Evolutionary conservation across 2,888 invertebrate species (phyloP).

Genomic region (Cepaea hortensis): DNA sequence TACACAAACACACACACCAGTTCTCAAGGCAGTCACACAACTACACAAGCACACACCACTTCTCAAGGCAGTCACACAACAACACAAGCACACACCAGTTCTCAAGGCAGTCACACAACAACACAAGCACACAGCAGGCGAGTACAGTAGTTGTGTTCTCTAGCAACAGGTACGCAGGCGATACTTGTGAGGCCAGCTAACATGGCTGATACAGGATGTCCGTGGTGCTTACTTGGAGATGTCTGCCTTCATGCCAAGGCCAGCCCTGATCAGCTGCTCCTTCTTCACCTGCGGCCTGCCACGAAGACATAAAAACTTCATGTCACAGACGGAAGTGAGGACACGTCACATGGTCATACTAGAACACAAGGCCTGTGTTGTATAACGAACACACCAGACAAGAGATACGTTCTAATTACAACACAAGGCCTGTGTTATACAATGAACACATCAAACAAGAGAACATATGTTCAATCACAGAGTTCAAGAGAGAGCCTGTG

Average conservation of each 20-base stretch:
- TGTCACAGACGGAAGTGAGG: not conserved
- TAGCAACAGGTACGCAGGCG: not conserved
- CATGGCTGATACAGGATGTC: not conserved
- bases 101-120: not conserved
- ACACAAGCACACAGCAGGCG: not conserved
- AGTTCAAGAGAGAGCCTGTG: too few species aligned
- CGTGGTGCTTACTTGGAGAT: slow-evolving; percentile 18
- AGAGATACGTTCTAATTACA: not conserved
- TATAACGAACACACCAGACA: not conserved
- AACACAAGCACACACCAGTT: too few species aligned
- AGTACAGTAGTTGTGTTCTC: not conserved
- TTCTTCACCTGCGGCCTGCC: slow-evolving; percentile 43
- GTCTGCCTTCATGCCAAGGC: slow-evolving; percentile 26
- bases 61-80: too few species aligned
- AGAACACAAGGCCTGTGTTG: too few species aligned
- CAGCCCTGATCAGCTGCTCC: slow-evolving; percentile 28
- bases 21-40: too few species aligned
- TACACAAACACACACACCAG: too few species aligned
- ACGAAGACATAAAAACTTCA: not conserved
- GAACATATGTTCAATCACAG: not conserved
- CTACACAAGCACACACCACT: too few species aligned
- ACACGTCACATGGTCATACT: not conserved
- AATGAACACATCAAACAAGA: not conserved
- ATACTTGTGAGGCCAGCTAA: not conserved
- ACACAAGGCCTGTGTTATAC: not conserved